These are phyloP conservation scores for Trachelus iudaicus DNA, from an alignment of 2,888 invertebrate genomes.

Conservation along the genomic window DNA sequence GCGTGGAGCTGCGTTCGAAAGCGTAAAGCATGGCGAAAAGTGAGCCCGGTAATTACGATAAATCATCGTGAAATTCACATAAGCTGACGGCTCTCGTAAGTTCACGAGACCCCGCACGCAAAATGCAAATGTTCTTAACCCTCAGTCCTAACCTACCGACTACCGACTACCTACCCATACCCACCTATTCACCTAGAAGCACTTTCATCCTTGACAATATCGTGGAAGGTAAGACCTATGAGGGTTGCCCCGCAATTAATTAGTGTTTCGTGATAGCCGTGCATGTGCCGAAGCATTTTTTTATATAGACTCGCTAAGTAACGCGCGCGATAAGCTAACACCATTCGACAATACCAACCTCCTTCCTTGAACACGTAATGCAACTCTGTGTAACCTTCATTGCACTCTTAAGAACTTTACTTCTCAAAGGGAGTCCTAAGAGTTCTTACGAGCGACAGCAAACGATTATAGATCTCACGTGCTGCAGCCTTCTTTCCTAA, in stretches of 20 bases:
- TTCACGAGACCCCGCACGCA: slow-evolving; percentile 60
- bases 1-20: slow-evolving; percentile 14
- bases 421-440: too few species aligned
- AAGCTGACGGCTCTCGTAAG: slow-evolving; percentile 58
- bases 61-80: slow-evolving; percentile 60
- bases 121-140: slow-evolving; percentile 52
- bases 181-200: too few species aligned
- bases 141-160: too few species aligned
- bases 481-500: too few species aligned
- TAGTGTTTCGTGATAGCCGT: slow-evolving; percentile 60
- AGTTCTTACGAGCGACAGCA: too few species aligned
- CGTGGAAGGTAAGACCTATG: not conserved
- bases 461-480: too few species aligned
- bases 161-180: too few species aligned
- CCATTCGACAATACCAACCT: slow-evolving; percentile 41
- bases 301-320: slow-evolving; percentile 20
- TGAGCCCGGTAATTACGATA: slow-evolving; percentile 53
- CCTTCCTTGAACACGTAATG: slow-evolving; percentile 29
- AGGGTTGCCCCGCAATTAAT: slow-evolving; percentile 61
- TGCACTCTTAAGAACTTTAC: too few species aligned
- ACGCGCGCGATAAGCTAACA: slow-evolving; percentile 51
- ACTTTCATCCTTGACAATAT: too few species aligned
- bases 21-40: slow-evolving; percentile 54
- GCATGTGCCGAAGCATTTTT: slow-evolving; percentile 53
- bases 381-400: slow-evolving; percentile 11